Evolutionary conservation across 2,113 vertebrate genomes (phyloP), one percentile per base, ranked within the genome.

Genomic region (Anguilla japonica): DNA sequence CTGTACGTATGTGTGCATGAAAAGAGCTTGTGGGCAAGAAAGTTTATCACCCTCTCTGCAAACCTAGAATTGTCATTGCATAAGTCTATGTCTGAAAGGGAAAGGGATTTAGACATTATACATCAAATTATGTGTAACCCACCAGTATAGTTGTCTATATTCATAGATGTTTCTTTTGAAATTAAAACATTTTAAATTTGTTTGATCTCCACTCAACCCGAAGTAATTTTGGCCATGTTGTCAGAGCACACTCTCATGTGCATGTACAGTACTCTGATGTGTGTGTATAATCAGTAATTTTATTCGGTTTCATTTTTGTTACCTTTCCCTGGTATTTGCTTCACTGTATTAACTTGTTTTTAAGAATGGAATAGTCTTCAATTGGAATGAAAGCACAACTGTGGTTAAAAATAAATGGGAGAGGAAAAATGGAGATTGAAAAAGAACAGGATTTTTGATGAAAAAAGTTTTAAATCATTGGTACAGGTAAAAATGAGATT

Each of bases 391-490:
- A 85, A 85, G 84, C 84, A 85, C 84, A 85, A 85, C 26, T 20
- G n/a, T 75, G 63, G 67, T 67, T 67, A 67, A 26, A 71, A 75
- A 78, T 41, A 78, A 22, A 46, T n/a, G 46, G 40, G 7, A 20
- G 46, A 26, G 46, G 9, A 83, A 84, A 34, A 67, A 56, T 18
- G 56, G 56, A 83, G 39, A 50, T 82, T 56, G 39, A 29, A n/a
- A 75, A 3, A 84, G 57, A 84, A 18, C 26, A 71, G 20, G n/a
- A 71, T 71, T 40, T 86, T 87, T 91, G 90, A 91, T 89, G 85
- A 89, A 71, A 67, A 67, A 67, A 56, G 53, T 56, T 90, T 89
- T 92, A 88, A 92, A 92, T 84, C 41, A 90, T 84, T 39, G 88
- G 83, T 81, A 86, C 43, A 85, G 86, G 81, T 11, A 53, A 53